phyloP scores from a whole-genome alignment of 2,797 vertebrate species.

The Squalus acanthias region DNA sequence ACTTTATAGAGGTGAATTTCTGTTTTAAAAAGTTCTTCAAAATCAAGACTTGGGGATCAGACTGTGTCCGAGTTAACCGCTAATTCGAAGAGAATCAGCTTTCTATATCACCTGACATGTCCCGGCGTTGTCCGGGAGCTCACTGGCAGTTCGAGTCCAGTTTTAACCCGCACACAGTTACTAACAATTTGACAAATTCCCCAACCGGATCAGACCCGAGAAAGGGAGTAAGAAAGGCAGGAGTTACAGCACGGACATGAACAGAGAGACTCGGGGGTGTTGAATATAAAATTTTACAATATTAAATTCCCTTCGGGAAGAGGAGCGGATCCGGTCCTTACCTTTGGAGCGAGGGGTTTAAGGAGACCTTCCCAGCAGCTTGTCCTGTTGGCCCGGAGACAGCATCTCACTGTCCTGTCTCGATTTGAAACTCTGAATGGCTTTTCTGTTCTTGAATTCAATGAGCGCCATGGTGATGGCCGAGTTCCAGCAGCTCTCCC shows the following conservation, averaged over 20 bases:
- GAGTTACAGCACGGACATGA: background rate
- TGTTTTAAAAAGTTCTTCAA: background rate
- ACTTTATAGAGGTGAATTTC: background rate
- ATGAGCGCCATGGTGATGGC: constrained; percentile 92
- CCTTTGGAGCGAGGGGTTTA: constrained; percentile 49
- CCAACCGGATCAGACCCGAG: background rate
- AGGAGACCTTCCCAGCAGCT: constrained; percentile 66
- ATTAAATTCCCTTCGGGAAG: too few species aligned
- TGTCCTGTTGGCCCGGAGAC: constrained; percentile 63
- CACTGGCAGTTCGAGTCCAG: background rate
- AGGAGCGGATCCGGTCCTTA: background rate
- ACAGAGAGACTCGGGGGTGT: background rate
- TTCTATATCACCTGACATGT: background rate
- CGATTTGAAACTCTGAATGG: constrained; percentile 82
- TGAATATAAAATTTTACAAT: background rate
- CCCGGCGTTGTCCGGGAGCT: background rate
- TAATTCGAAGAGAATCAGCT: background rate
- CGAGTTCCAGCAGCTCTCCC: constrained; percentile 86
- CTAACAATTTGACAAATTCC: background rate
- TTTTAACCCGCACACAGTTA: background rate
- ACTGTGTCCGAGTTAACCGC: background rate
- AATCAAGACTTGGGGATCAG: background rate
- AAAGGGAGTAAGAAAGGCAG: background rate
- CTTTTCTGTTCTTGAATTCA: constrained; percentile 88
- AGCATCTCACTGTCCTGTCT: constrained; percentile 70